Evolutionary conservation across 2,888 invertebrate species (phyloP).

Genomic region (Mythimna albipuncta): DNA sequence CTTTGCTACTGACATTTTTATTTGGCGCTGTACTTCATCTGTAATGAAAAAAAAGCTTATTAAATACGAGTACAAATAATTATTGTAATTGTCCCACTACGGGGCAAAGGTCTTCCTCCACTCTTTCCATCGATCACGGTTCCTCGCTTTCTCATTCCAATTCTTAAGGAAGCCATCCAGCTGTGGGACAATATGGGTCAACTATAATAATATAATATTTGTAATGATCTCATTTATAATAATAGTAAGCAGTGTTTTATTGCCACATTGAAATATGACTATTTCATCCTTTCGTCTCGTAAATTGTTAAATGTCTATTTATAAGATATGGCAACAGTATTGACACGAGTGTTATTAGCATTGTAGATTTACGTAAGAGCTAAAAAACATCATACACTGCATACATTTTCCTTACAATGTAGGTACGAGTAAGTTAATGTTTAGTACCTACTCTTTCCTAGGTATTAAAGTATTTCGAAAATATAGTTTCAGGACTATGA

Average conservation of each 20-base stretch:
- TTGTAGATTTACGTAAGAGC: background rate
- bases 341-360: background rate
- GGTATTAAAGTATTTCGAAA: background rate
- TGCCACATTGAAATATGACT: too few species aligned
- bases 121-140: too few species aligned
- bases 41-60: slow-evolving; percentile 64
- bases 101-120: too few species aligned
- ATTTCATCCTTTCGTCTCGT: background rate
- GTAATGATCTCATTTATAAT: background rate
- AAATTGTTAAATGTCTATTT: background rate
- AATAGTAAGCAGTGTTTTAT: too few species aligned
- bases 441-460: background rate
- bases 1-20: slow-evolving; percentile 91
- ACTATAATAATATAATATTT: too few species aligned
- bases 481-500: background rate
- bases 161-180: too few species aligned
- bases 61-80: background rate
- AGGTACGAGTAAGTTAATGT: background rate
- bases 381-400: background rate
- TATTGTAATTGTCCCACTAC: too few species aligned
- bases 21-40: slow-evolving; percentile 94
- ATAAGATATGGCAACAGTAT: background rate
- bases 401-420: background rate
- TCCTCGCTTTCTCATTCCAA: too few species aligned
- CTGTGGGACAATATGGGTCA: too few species aligned